These are phyloP conservation scores for Xiphorhynchus elegans DNA, from an alignment of 2,113 vertebrate genomes.

Conservation along the genomic window DNA sequence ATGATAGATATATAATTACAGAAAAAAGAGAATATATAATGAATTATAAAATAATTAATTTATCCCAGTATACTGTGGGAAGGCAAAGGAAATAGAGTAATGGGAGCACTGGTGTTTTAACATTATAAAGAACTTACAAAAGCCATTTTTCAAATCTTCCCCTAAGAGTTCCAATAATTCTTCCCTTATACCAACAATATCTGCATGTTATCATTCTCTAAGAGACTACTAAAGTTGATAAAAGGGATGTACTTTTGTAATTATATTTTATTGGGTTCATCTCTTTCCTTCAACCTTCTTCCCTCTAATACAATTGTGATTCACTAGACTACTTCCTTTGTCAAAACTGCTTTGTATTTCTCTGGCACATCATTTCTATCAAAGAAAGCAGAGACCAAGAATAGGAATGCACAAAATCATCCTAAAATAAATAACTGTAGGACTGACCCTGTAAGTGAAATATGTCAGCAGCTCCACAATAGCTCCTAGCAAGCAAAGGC, in stretches of 20 bases:
- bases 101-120: background rate
- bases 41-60: background rate
- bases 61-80: background rate
- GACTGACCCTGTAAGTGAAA: background rate
- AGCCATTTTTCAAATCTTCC: background rate
- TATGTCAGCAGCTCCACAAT: background rate
- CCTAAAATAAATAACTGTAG: slow-evolving; percentile 20
- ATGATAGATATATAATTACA: background rate
- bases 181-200: background rate
- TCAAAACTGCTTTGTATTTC: background rate
- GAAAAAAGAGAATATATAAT: background rate
- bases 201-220: background rate
- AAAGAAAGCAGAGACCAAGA: background rate
- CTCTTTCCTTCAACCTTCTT: slow-evolving; percentile 4
- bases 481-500: background rate
- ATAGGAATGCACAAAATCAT: background rate
- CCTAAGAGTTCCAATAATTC: background rate
- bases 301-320: background rate
- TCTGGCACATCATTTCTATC: background rate
- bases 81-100: background rate
- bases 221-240: background rate
- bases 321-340: background rate
- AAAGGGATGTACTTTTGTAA: background rate
- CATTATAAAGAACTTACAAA: background rate
- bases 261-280: background rate